Evolutionary conservation across 2,888 invertebrate species (phyloP).

Genomic region (Sphaerophoria rueppellii): DNA sequence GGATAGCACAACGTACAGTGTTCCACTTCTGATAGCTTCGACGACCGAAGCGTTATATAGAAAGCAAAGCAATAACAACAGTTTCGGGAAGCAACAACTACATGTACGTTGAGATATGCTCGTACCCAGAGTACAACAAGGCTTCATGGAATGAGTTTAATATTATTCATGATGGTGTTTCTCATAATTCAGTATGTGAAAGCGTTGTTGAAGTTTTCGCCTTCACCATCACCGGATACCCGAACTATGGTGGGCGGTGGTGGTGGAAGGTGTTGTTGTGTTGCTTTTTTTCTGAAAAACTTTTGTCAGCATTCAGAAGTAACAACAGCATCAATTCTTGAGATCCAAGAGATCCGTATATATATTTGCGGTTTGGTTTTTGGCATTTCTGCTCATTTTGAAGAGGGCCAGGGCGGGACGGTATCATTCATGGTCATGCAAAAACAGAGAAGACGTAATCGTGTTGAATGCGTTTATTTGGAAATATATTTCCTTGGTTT

Average conservation of each 20-base stretch:
- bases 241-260: conserved; percentile 15
- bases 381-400: conserved; percentile 10
- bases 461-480: conserved; percentile 21
- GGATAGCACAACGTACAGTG: conserved; percentile 28
- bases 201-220: conserved; percentile 51
- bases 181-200: conserved; percentile 56
- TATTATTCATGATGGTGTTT: conserved; percentile 59
- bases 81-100: neutral
- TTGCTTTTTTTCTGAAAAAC: conserved; percentile 21
- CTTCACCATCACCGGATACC: conserved; percentile 9
- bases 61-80: neutral
- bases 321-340: neutral
- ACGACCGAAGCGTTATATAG: neutral
- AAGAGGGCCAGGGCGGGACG: too few species aligned
- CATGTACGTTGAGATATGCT: neutral
- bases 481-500: neutral
- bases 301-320: conserved; percentile 42
- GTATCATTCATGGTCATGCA: neutral
- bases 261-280: too few species aligned
- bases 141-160: conserved; percentile 42
- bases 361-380: conserved; percentile 13
- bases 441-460: conserved; percentile 11
- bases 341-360: conserved; percentile 8
- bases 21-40: neutral
- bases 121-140: too few species aligned